A percentile compares a stretch with the other conserved stretches of the same genome.
Evolutionary conservation across 2,797 vertebrate genomes (phyloP).

Genomic region (Hypotaenidia philippensis): DNA sequence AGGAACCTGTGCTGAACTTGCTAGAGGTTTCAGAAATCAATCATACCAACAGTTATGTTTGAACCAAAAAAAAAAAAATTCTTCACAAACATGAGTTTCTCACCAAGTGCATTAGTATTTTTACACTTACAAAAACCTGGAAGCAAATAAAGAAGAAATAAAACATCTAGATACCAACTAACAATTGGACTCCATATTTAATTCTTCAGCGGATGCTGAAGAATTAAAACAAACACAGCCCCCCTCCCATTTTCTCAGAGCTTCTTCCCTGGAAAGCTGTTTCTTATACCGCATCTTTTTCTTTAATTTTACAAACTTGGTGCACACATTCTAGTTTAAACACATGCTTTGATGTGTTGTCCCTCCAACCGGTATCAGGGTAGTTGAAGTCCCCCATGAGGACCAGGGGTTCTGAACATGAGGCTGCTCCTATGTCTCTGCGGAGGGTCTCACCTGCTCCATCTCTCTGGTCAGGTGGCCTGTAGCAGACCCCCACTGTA

Average conservation of each 20-base stretch:
- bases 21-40: background rate
- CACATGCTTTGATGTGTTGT: background rate
- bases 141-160: background rate
- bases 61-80: fast-evolving
- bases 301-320: background rate
- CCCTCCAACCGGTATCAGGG: too few relatives aligned
- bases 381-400: too few relatives aligned
- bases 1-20: fast-evolving
- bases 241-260: background rate
- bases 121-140: fast-evolving
- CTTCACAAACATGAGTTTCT: background rate
- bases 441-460: too few relatives aligned
- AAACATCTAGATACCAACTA: background rate
- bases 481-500: too few relatives aligned
- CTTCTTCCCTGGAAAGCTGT: background rate
- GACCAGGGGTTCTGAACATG: too few relatives aligned
- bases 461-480: too few relatives aligned
- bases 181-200: background rate
- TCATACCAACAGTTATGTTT: background rate
- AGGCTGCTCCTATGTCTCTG: too few relatives aligned
- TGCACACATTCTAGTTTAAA: background rate
- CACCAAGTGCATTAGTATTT: background rate
- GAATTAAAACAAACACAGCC: background rate
- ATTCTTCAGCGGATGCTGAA: too few relatives aligned
- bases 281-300: background rate